A percentile compares a stretch with the other conserved stretches of the same genome.
Conservation (phyloP, 2,113 vertebrate genomes). For the Channa argus region DNA sequence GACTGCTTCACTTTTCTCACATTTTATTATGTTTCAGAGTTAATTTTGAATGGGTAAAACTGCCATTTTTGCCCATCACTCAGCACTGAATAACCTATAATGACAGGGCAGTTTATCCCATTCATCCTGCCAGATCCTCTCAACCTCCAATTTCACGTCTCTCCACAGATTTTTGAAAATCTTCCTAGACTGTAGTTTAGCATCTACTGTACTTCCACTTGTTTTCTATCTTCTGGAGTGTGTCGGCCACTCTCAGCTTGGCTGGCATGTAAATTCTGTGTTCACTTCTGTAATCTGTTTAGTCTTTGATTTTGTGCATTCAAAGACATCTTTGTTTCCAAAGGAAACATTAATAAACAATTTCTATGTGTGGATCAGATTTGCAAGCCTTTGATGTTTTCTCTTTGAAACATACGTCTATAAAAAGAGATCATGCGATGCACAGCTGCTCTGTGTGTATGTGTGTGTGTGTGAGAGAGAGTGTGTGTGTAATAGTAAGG, state of each 20-base stretch:
- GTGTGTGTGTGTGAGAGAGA: conserved; percentile 13
- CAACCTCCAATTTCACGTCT: too few species aligned
- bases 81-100: too few species aligned
- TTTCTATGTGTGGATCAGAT: conserved; percentile 69
- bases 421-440: conserved; percentile 70
- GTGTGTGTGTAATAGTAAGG: conserved; percentile 38
- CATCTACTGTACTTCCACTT: background rate
- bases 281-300: conserved; percentile 57
- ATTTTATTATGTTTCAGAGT: too few species aligned
- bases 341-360: conserved; percentile 69
- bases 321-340: conserved; percentile 77
- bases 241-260: conserved; percentile 28
- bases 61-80: too few species aligned
- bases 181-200: too few species aligned
- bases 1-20: too few species aligned
- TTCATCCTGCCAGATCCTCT: too few species aligned
- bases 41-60: too few species aligned
- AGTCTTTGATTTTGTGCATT: conserved; percentile 73
- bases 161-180: too few species aligned
- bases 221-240: conserved; percentile 11
- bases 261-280: conserved; percentile 52
- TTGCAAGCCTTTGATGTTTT: conserved; percentile 73
- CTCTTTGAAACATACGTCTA: conserved; percentile 72
- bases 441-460: conserved; percentile 56
- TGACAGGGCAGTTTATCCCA: too few species aligned